Conservation (phyloP, 2,888 invertebrate species). For the Rambutsinella grinnellia region DNA sequence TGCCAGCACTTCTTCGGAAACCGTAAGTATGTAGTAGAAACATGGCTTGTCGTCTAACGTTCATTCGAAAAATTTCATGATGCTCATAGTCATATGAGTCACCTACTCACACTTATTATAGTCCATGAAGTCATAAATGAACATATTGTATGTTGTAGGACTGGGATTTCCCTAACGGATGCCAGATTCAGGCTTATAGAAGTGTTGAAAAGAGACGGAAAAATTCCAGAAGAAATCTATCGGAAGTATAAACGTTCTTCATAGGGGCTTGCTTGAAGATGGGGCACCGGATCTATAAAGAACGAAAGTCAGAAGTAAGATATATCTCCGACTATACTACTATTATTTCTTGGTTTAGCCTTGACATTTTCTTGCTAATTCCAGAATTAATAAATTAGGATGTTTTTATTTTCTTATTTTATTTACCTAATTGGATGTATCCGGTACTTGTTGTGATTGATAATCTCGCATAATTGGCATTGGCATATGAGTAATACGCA, state of each 20-base stretch:
- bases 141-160: neutral
- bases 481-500: neutral
- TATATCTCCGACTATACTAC: too few relatives aligned
- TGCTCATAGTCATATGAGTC: neutral
- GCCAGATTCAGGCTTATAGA: slow-evolving; percentile 62
- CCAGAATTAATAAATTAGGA: too few relatives aligned
- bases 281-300: neutral
- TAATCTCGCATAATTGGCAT: neutral
- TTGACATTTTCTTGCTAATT: neutral
- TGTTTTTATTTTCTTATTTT: too few relatives aligned
- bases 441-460: too few relatives aligned
- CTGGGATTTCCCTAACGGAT: slow-evolving; percentile 47
- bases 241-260: slow-evolving; percentile 34
- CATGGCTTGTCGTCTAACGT: too few relatives aligned
- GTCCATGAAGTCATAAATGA: slow-evolving; percentile 7
- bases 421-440: too few relatives aligned
- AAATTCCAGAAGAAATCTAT: slow-evolving; percentile 60
- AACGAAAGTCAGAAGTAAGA: too few relatives aligned
- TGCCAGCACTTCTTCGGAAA: slow-evolving; percentile 61
- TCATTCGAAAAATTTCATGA: too few relatives aligned
- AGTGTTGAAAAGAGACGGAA: slow-evolving; percentile 50
- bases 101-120: neutral
- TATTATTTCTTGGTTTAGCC: neutral
- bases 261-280: neutral
- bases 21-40: slow-evolving; percentile 62